Conservation (phyloP, 92 coral and sea anemone genomes). For the Heteractis magnifica region DNA sequence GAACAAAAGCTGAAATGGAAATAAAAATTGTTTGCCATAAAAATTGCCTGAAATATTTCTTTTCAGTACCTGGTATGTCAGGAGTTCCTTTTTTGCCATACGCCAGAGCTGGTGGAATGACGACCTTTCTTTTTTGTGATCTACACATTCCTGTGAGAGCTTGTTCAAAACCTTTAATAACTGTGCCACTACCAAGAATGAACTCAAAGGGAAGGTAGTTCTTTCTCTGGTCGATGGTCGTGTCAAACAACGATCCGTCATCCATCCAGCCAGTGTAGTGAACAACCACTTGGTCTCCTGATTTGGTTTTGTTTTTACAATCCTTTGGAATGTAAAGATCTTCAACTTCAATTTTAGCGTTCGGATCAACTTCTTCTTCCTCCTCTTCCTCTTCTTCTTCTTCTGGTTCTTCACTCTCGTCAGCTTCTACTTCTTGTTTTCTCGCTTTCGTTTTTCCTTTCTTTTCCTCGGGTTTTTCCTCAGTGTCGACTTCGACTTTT, state of each 20-base stretch:
- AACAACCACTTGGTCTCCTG: slow-evolving; percentile 90
- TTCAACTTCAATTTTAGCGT: slow-evolving; percentile 76
- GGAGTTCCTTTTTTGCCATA: slow-evolving; percentile 96
- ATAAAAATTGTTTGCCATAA: not conserved
- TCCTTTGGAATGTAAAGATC: slow-evolving; percentile 73
- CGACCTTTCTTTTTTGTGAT: slow-evolving; percentile 69
- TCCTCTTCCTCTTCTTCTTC: slow-evolving; percentile 51
- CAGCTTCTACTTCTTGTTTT: slow-evolving; percentile 36
- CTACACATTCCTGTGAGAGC: slow-evolving; percentile 85
- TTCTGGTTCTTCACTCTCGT: slow-evolving; percentile 44
- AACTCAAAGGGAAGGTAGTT: slow-evolving; percentile 88
- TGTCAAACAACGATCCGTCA: slow-evolving; percentile 82
- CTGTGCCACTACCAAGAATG: slow-evolving; percentile 84
- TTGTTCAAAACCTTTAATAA: slow-evolving; percentile 88
- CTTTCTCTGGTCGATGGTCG: slow-evolving; percentile 80
- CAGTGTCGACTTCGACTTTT: slow-evolving; percentile 31
- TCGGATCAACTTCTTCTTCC: slow-evolving; percentile 74
- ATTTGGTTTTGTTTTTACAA: slow-evolving; percentile 68
- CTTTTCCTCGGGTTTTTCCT: slow-evolving; percentile 23
- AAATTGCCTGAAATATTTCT: not conserved
- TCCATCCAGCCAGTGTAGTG: slow-evolving; percentile 92
- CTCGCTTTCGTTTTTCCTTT: slow-evolving; percentile 23
- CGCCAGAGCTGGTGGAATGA: slow-evolving; percentile 90
- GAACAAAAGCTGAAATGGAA: too few species aligned
- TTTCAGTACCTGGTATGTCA: slow-evolving; percentile 78